Percentiles rank a stretch among this genome's conserved stretches.
Conservation (phyloP, 2,888 invertebrate genomes). For the Malthinus seriepunctatus region DNA sequence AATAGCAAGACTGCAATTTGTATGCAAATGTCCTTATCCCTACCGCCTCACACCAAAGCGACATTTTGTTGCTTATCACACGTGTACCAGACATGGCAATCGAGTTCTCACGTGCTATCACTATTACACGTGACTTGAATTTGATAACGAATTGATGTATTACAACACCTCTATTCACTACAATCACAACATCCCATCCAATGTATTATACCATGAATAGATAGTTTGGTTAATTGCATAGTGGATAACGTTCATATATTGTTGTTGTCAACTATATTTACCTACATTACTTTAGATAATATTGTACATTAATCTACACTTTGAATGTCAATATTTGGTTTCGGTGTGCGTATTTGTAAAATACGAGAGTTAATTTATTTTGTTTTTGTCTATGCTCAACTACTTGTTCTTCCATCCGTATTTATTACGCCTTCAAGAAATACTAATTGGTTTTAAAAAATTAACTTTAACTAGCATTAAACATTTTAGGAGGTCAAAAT, state of each 20-base stretch:
- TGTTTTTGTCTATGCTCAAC: no score
- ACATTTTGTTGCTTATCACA: slow-evolving; percentile 26
- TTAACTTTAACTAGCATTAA: no score
- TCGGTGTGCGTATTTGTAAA: no score
- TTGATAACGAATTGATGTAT: slow-evolving; percentile 26
- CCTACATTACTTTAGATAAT: neutral
- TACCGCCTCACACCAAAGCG: slow-evolving; percentile 12
- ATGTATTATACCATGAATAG: slow-evolving; percentile 12
- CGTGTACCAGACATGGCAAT: slow-evolving; percentile 27
- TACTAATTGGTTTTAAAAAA: no score
- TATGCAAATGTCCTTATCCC: slow-evolving; percentile 29
- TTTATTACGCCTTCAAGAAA: no score
- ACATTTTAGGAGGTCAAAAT: no score
- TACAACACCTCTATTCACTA: slow-evolving; percentile 20
- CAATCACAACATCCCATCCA: slow-evolving; percentile 17
- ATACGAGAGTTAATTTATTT: no score
- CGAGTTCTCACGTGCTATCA: slow-evolving; percentile 29
- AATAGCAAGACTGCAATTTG: slow-evolving; percentile 27
- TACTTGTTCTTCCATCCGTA: no score
- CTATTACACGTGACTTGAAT: slow-evolving; percentile 31
- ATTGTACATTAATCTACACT: no score
- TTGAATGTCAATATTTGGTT: no score
- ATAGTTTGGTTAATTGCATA: slow-evolving; percentile 11
- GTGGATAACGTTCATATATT: neutral
- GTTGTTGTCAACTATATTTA: neutral